Evolutionary conservation across 2,888 invertebrate genomes (phyloP).

Genomic region (Prosopocoilus inquinatus): DNA sequence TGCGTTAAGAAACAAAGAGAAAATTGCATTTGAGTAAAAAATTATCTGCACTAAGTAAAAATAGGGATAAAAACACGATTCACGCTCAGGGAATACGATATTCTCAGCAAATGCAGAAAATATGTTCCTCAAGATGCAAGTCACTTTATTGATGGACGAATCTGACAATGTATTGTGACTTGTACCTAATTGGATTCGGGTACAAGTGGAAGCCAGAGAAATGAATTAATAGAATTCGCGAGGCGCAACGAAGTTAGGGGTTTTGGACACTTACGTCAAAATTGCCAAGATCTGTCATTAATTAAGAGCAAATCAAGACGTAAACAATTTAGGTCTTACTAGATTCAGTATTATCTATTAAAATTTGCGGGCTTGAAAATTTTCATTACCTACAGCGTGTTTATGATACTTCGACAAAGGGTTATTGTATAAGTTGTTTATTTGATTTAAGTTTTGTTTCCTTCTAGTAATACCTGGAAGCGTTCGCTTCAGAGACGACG

Average conservation of each 20-base stretch:
- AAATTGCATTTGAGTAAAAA: conserved; percentile 5
- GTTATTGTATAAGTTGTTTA: neutral
- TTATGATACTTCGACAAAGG: conserved; percentile 3
- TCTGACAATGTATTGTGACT: conserved; percentile 45
- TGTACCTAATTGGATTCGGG: conserved; percentile 47
- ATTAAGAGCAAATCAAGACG: conserved; percentile 31
- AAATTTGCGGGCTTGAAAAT: conserved; percentile 8
- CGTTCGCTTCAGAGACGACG: neutral
- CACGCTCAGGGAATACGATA: conserved; percentile 37
- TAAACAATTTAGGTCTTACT: conserved; percentile 10
- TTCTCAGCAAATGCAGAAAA: conserved; percentile 42
- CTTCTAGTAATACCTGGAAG: conserved; percentile 2
- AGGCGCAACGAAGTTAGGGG: conserved; percentile 38
- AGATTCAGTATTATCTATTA: conserved; percentile 3
- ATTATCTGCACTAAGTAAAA: conserved; percentile 14
- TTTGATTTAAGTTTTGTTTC: neutral
- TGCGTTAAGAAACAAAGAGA: conserved; percentile 11
- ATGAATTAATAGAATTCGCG: conserved; percentile 43
- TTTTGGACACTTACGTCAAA: conserved; percentile 41
- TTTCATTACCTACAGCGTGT: conserved; percentile 10
- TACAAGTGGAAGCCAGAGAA: conserved; percentile 36
- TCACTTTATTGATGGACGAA: conserved; percentile 44
- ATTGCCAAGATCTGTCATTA: conserved; percentile 45
- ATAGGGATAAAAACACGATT: conserved; percentile 37
- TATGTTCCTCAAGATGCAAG: conserved; percentile 42